Evolutionary conservation across 2,113 vertebrate species (phyloP), one percentile per base, ranked within the genome.

Genomic region (Lethenteron camtschaticum): DNA sequence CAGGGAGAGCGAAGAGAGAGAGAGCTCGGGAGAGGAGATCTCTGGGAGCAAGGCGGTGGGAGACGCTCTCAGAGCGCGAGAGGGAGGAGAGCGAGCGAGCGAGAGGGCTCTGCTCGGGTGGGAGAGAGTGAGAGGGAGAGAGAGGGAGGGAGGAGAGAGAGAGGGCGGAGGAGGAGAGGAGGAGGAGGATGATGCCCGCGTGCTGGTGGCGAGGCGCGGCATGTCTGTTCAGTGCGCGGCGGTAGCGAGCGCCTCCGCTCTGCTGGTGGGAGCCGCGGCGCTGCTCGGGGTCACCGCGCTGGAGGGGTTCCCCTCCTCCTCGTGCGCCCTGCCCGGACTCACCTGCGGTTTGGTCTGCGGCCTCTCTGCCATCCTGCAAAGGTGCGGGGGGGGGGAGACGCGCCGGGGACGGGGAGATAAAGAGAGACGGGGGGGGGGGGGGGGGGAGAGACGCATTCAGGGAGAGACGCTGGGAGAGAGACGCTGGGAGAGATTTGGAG

Each of bases 261-360:
- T 66, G n/a, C 63, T 66, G 63, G n/a, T 66, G n/a, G 41, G 41
- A 6, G 8, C 24, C 24, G 63, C 63, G 9, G 63, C 63, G n/a
- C 24, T 66, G n/a, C 10, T 66, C 8, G 24, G 63, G n/a, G n/a
- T 66, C 63, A 66, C n/a, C 10, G 24, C 63, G 10, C 63, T 66
- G 63, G 63, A 66, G n/a, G 63, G 24, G 63, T 24, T 66, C n/a
- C 63, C 63, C n/a, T n/a, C 63, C 63, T n/a, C 63, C 63, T 66
- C 63, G 63, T 66, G 63, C 63, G 63, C 63, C 63, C n/a, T 66
- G 63, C 63, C 63, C n/a, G 63, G 63, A n/a, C 63, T 66, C 10
- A 66, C 63, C n/a, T 66, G 63, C 63, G 63, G 63, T 24, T 24
- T 66, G n/a, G 63, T 66, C n/a, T 66, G 63, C 63, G 63, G 63